These are phyloP conservation scores for Lepus timidus DNA, from an alignment of 2,113 vertebrate genomes.

Conservation along the genomic window DNA sequence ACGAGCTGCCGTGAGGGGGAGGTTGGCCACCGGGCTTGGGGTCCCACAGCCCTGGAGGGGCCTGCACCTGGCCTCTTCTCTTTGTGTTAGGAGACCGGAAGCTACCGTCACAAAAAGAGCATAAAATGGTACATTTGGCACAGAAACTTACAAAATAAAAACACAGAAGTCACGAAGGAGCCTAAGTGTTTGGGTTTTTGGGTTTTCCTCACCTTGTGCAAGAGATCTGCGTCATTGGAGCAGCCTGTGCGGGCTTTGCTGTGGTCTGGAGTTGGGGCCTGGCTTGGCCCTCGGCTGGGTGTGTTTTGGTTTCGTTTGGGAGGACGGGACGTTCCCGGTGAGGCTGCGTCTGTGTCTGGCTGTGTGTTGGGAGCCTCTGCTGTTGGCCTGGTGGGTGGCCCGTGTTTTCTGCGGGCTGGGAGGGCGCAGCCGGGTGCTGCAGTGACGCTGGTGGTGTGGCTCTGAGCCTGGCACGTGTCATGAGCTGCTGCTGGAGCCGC, in stretches of 20 bases:
- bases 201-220: neutral
- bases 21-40: too few relatives aligned
- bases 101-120: neutral
- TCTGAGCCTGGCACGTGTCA: accelerated
- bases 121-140: neutral
- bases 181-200: neutral
- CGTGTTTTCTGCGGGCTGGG: neutral
- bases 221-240: neutral
- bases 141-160: neutral
- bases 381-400: neutral
- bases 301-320: neutral
- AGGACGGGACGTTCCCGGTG: neutral
- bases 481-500: accelerated
- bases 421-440: neutral
- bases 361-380: neutral
- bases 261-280: neutral
- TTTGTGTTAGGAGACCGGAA: too few relatives aligned
- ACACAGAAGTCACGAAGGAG: neutral
- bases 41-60: too few relatives aligned
- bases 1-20: too few relatives aligned
- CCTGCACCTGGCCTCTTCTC: neutral
- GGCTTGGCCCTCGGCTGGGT: neutral
- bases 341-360: neutral
- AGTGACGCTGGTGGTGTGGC: accelerated
- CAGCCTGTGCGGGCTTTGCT: neutral